Evolutionary conservation across 2,113 vertebrate species (phyloP).

Genomic region (Apistogramma diplotaenia): DNA sequence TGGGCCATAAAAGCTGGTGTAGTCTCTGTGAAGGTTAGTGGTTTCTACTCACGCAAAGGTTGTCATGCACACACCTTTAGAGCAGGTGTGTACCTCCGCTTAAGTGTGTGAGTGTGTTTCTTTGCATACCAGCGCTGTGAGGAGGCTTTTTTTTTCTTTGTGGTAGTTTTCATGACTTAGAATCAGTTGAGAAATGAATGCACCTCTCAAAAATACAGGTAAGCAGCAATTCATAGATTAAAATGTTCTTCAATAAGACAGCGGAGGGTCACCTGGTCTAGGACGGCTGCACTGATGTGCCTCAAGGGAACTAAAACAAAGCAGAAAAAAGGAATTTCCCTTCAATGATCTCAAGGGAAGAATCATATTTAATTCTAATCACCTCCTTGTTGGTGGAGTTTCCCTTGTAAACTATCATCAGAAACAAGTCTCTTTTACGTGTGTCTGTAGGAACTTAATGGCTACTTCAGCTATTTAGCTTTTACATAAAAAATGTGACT

Average conservation of each 20-base stretch:
- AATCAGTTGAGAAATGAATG: neutral
- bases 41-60: constrained; percentile 65
- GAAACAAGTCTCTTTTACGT: neutral
- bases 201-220: neutral
- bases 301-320: neutral
- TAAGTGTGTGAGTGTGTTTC: constrained; percentile 4
- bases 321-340: neutral
- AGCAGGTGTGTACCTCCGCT: constrained; percentile 56
- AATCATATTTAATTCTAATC: neutral
- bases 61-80: constrained; percentile 60
- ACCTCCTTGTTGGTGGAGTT: neutral
- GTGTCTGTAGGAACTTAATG: neutral
- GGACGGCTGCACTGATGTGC: neutral
- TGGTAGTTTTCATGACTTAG: constrained; percentile 26
- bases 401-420: neutral
- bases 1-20: constrained; percentile 73
- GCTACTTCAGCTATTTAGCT: neutral
- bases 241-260: neutral
- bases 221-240: neutral
- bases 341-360: neutral
- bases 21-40: constrained; percentile 68
- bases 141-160: constrained; percentile 13
- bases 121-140: constrained; percentile 43
- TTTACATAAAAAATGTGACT: neutral
- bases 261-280: neutral